Conservation (phyloP, 2,797 vertebrate species). For the Ctenosaura bakeri region DNA sequence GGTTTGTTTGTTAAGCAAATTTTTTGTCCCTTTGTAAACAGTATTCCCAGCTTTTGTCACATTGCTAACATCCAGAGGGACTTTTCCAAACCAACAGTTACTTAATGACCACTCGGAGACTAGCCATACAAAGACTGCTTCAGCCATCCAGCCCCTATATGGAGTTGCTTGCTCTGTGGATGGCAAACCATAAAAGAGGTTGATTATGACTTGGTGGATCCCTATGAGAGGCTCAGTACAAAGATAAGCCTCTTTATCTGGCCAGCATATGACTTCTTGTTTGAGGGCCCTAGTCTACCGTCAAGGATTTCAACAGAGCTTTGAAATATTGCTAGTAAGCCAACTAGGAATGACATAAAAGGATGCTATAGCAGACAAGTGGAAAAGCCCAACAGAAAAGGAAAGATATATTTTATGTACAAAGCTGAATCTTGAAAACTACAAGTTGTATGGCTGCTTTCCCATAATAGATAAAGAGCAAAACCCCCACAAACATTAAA, state of each 20-base stretch:
- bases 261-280: neutral
- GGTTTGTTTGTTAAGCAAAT: slow-evolving; percentile 4
- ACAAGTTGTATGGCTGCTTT: slow-evolving; percentile 48
- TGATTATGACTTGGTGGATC: neutral
- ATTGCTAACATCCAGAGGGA: neutral
- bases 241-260: neutral
- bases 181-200: neutral
- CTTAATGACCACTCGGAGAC: no score
- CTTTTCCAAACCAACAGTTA: neutral
- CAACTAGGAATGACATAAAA: slow-evolving; percentile 35
- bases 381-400: slow-evolving; percentile 46
- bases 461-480: slow-evolving; percentile 43
- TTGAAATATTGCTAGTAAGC: slow-evolving; percentile 54
- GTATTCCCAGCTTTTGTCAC: neutral
- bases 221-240: neutral
- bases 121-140: neutral
- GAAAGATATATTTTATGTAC: slow-evolving; percentile 49
- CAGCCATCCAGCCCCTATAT: neutral
- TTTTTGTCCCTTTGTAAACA: neutral
- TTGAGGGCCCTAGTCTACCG: neutral
- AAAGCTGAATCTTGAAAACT: slow-evolving; percentile 35
- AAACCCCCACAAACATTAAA: slow-evolving; percentile 36
- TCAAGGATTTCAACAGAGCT: neutral
- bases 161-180: neutral
- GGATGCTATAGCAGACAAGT: slow-evolving; percentile 49